phyloP scores from a whole-genome alignment of 64 coral and sea anemone species.

The Acropora yongei region DNA sequence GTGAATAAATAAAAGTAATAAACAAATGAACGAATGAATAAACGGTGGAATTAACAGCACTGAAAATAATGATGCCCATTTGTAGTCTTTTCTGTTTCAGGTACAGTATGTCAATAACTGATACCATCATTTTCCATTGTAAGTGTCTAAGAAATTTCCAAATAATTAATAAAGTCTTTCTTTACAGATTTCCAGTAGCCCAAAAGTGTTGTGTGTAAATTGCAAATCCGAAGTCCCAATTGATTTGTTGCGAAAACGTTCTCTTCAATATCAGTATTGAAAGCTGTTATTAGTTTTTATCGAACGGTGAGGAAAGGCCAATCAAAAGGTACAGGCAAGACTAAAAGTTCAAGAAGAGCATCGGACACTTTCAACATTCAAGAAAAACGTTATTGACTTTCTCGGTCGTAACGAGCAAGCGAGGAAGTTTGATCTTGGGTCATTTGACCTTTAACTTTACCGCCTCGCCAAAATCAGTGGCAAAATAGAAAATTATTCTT shows the following conservation, averaged over 20 bases:
- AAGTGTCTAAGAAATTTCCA: constrained; percentile 17
- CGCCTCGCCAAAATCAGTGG: too few species aligned
- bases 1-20: constrained; percentile 15
- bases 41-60: constrained; percentile 12
- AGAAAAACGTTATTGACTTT: too few species aligned
- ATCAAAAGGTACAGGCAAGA: too few species aligned
- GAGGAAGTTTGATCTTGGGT: too few species aligned
- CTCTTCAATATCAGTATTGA: too few species aligned
- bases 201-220: constrained; percentile 48
- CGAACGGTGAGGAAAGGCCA: too few species aligned
- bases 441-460: too few species aligned
- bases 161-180: not conserved
- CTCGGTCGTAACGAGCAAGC: too few species aligned
- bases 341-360: too few species aligned
- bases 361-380: too few species aligned
- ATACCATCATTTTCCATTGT: not conserved
- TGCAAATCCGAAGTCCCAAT: constrained; percentile 29
- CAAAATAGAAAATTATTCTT: too few species aligned
- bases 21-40: constrained; percentile 11
- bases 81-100: constrained; percentile 9
- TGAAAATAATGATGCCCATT: not conserved
- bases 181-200: constrained; percentile 43
- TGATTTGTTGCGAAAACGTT: constrained; percentile 30
- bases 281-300: too few species aligned
- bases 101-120: constrained; percentile 20